phyloP scores from a whole-genome alignment of 1,140 invertebrate genomes.

The Daktulosphaira vitifoliae region DNA sequence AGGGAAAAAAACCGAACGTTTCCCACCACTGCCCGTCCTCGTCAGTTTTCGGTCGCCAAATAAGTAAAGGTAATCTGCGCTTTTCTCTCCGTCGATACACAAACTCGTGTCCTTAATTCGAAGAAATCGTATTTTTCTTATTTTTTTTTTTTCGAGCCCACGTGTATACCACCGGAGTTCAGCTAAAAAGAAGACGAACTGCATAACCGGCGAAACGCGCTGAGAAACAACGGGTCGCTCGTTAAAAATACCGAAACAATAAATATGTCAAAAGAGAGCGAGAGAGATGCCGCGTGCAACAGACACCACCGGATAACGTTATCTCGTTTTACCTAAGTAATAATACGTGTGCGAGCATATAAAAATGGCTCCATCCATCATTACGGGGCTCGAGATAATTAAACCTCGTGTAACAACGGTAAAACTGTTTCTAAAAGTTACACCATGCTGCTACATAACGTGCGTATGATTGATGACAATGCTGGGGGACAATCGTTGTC shows the following conservation, averaged over 20 bases:
- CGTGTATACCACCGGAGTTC: not conserved
- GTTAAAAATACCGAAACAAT: conserved; percentile 7
- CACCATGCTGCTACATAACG: conserved; percentile 11
- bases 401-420: conserved; percentile 24
- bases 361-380: conserved; percentile 30
- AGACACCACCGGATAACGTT: conserved; percentile 19
- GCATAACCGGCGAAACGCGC: too few species aligned
- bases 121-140: too few species aligned
- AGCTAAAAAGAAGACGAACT: too few species aligned
- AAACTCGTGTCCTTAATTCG: too few species aligned
- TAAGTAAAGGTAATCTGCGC: too few species aligned
- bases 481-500: too few species aligned
- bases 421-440: conserved; percentile 22
- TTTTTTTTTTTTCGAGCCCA: too few species aligned
- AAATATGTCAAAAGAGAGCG: conserved; percentile 22
- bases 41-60: not conserved
- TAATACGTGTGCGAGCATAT: not conserved
- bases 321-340: not conserved
- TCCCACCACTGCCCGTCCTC: not conserved
- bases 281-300: too few species aligned
- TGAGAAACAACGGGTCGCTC: not conserved
- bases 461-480: conserved; percentile 27
- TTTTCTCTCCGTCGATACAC: too few species aligned
- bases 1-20: conserved; percentile 4
- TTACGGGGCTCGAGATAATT: conserved; percentile 22